Conservation (phyloP, 1,140 invertebrate genomes). For the Hestina assimilis region DNA sequence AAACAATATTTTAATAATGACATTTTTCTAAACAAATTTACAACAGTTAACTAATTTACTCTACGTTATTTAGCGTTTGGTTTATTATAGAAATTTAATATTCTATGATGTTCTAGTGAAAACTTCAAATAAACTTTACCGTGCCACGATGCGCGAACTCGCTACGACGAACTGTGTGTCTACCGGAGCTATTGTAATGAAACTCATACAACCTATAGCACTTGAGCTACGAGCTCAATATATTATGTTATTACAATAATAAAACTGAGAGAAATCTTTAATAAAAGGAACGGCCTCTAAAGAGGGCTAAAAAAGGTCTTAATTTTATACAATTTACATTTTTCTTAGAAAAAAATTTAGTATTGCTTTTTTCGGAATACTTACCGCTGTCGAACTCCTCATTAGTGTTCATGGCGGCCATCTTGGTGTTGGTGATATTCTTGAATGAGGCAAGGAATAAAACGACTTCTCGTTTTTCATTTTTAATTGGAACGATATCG, state of each 20-base stretch:
- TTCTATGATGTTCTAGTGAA: slow-evolving; percentile 33
- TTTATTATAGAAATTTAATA: slow-evolving; percentile 1
- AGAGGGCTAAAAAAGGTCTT: slow-evolving; percentile 7
- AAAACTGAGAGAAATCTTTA: slow-evolving; percentile 5
- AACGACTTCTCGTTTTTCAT: slow-evolving; percentile 98
- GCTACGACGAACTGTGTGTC: slow-evolving; percentile 60
- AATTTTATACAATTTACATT: slow-evolving; percentile 26
- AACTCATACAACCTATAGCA: slow-evolving; percentile 55
- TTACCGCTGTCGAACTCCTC: slow-evolving; percentile 91
- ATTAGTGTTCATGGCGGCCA: slow-evolving; percentile 87
- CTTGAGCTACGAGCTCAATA: slow-evolving; percentile 62
- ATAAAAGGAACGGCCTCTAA: slow-evolving; percentile 4
- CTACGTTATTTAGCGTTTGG: slow-evolving; percentile 26
- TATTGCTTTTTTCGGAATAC: slow-evolving; percentile 52
- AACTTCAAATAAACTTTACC: slow-evolving; percentile 57
- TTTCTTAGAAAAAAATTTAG: slow-evolving; percentile 28
- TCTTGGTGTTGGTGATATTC: slow-evolving; percentile 95
- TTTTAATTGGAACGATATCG: slow-evolving; percentile 99
- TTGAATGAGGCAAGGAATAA: slow-evolving; percentile 97
- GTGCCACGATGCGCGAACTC: slow-evolving; percentile 66
- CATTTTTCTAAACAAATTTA: not conserved
- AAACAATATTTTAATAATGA: not conserved
- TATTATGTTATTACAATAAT: slow-evolving; percentile 52
- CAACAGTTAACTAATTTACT: slow-evolving; percentile 8
- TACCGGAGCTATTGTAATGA: slow-evolving; percentile 61